Evolutionary conservation across 2,113 vertebrate species (phyloP).

Genomic region (Sorex araneus): DNA sequence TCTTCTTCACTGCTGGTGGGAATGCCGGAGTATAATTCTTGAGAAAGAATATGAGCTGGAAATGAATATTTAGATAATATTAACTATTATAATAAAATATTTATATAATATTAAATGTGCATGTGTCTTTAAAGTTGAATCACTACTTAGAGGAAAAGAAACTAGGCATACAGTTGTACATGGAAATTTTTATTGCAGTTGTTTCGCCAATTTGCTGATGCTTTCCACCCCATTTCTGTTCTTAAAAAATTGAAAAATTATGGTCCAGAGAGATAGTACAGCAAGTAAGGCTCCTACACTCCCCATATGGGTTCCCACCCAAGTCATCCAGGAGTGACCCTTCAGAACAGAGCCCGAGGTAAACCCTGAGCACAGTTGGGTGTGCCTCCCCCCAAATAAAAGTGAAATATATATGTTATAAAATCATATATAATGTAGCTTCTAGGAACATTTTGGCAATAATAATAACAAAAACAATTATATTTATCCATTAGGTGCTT

Average conservation of each 20-base stretch:
- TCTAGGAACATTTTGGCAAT: too few species aligned
- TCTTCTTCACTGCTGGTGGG: too few species aligned
- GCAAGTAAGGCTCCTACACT: too few species aligned
- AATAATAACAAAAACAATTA: background rate
- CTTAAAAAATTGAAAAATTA: background rate
- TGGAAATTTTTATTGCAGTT: background rate
- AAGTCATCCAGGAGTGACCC: too few species aligned
- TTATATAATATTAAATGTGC: background rate
- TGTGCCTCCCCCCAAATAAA: too few species aligned
- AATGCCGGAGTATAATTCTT: background rate
- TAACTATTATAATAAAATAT: background rate
- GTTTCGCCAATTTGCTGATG: background rate
- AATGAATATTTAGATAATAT: background rate
- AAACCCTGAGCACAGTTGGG: too few species aligned
- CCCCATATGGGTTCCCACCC: too few species aligned
- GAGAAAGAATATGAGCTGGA: slow-evolving; percentile 49
- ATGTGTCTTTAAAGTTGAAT: background rate
- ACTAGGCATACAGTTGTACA: background rate
- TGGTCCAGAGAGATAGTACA: background rate
- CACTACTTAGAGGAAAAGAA: background rate
- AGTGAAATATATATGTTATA: too few species aligned
- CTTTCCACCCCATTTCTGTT: background rate
- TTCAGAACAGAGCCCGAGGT: too few species aligned
- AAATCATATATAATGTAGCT: too few species aligned
- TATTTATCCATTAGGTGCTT: background rate